These are phyloP conservation scores for Cryptotis parvus DNA, from an alignment of 2,113 vertebrate genomes.

Conservation along the genomic window DNA sequence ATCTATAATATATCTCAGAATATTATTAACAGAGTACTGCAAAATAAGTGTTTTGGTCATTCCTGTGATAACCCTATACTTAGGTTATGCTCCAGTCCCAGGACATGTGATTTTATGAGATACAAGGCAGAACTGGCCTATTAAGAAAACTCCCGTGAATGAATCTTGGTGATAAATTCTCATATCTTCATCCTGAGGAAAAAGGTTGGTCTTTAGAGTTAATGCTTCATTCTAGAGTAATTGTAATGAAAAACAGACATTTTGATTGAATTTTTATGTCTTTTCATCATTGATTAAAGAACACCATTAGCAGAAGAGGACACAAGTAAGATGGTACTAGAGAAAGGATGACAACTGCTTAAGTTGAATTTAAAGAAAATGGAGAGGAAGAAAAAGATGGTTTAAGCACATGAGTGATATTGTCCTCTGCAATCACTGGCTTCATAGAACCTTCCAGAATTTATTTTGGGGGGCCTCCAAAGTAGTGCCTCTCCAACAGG, in stretches of 20 bases:
- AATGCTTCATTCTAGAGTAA: constrained; percentile 50
- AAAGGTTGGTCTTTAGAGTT: constrained; percentile 18
- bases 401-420: constrained; percentile 53
- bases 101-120: background rate
- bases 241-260: constrained; percentile 39
- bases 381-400: constrained; percentile 30
- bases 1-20: background rate
- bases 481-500: too few relatives aligned
- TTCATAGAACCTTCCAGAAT: background rate
- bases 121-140: background rate
- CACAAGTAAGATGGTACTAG: background rate
- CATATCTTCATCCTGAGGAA: background rate
- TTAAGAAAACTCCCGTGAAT: background rate
- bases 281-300: constrained; percentile 73
- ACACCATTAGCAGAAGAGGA: constrained; percentile 48
- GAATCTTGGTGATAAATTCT: background rate
- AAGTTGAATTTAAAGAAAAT: constrained; percentile 58
- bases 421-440: background rate
- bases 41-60: background rate
- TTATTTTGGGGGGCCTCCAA: too few relatives aligned
- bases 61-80: background rate
- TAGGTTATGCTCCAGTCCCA: background rate
- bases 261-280: constrained; percentile 71
- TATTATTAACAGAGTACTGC: background rate
- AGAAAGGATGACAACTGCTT: constrained; percentile 51